Base-by-base conservation (phyloP, 2,888 invertebrate species). In the Erannis defoliaria region DNA sequence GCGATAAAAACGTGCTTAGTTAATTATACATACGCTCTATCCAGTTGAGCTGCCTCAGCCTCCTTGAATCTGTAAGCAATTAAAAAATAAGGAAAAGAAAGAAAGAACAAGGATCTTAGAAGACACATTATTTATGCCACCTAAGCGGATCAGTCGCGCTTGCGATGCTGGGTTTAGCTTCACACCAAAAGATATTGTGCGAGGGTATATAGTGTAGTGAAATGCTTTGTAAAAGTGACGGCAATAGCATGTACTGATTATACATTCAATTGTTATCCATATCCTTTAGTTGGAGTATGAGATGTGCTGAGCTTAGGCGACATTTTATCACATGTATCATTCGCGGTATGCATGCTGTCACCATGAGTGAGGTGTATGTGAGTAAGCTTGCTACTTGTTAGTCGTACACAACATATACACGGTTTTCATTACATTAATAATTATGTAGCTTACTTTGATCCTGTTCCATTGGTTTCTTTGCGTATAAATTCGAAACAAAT, bases 31-130 rank as follows among this genome's bases (percentile, higher is more conserved):
- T 96, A 96, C 96, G 96, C 95, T 96, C 96, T 94, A 93, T 96
- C 96, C 95, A 96, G 90, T 77, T 94, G 95, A 83, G 96, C 95
- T 89, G 95, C 95, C 94, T 96, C 96, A 86, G 95, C 94, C 94
- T 96, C 96, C 96, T 96, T 96, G 96, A 96, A 96, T 96, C 96
- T 96, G 96, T 82, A 96, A 96, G 95, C 92, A 93, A 93, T 93
- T 90, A 86, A 90, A 93, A 76, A 88, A 88, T 89, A 90, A 90
- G 90, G 90, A 89, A 89, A 89, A 88, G 89, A 89, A 86, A 88
- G 88, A 90, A 82, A 88, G 84, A 84, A 84, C 81, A 74, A 79
- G 82, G 80, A 81, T 77, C 68, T 81, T 69, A 81, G 71, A 83
- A 80, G 76, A 82, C 75, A 82, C 71, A 70, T 76, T 75, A 77